Percentiles rank a stretch among this genome's conserved stretches.
Evolutionary conservation across 2,888 invertebrate species (phyloP).

Genomic region (Anaspis maculata): DNA sequence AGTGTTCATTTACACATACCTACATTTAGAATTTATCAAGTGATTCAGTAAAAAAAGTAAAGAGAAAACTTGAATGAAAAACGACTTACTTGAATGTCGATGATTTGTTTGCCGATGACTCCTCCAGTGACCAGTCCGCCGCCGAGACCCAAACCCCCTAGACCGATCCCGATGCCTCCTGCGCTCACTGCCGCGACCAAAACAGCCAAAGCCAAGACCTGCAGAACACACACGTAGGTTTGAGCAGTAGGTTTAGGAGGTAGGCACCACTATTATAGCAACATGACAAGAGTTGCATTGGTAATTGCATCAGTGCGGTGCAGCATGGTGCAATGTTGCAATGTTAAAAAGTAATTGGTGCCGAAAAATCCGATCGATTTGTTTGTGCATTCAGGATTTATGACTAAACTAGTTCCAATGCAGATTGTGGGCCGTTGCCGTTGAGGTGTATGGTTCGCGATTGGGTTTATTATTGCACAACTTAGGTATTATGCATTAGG

Average conservation of each 20-base stretch:
- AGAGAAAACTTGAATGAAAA: too few species aligned
- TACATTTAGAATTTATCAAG: too few species aligned
- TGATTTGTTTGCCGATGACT: too few species aligned
- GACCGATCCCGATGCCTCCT: neutral
- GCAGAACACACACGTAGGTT: neutral
- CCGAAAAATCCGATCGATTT: neutral
- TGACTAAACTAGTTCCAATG: neutral
- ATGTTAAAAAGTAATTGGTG: neutral
- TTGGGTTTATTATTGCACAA: neutral
- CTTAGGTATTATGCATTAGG: neutral
- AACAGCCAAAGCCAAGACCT: neutral
- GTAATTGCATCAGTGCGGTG: neutral
- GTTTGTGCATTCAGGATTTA: neutral
- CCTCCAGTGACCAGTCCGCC: too few species aligned
- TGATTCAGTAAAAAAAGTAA: too few species aligned
- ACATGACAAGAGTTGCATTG: neutral
- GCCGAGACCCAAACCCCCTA: too few species aligned
- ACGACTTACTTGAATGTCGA: too few species aligned
- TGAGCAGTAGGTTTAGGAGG: too few species aligned
- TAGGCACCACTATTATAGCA: neutral
- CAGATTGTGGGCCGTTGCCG: too few species aligned
- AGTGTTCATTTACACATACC: too few species aligned
- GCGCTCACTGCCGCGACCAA: neutral
- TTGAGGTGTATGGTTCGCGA: too few species aligned
- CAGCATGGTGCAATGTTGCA: too few species aligned